These are phyloP conservation scores for Onthophagus taurus DNA, from an alignment of 1,140 invertebrate species.

Conservation along the genomic window DNA sequence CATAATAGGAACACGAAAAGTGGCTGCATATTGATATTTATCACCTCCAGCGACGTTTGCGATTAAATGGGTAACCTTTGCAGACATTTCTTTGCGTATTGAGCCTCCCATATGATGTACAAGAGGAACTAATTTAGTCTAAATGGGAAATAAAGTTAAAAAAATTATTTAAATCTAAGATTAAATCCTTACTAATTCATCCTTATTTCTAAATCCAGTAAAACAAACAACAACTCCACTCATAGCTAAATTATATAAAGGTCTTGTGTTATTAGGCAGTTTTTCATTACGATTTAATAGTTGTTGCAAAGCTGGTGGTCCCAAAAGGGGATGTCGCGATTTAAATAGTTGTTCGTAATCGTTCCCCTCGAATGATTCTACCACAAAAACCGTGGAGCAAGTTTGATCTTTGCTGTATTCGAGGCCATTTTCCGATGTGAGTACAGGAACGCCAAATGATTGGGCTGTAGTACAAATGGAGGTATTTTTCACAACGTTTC, in stretches of 20 bases:
- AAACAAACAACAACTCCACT: slow-evolving; percentile 76
- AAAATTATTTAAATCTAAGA: slow-evolving; percentile 8
- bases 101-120: slow-evolving; percentile 93
- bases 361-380: slow-evolving; percentile 58
- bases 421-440: slow-evolving; percentile 49
- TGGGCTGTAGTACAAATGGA: slow-evolving; percentile 47
- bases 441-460: slow-evolving; percentile 52
- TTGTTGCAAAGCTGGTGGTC: slow-evolving; percentile 66
- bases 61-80: slow-evolving; percentile 86
- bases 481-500: slow-evolving; percentile 43
- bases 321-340: slow-evolving; percentile 57
- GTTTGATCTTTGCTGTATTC: slow-evolving; percentile 47
- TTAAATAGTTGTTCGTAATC: slow-evolving; percentile 55
- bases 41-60: slow-evolving; percentile 76
- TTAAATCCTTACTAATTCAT: slow-evolving; percentile 63
- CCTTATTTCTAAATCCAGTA: slow-evolving; percentile 79
- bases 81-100: slow-evolving; percentile 77
- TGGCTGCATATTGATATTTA: slow-evolving; percentile 81
- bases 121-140: slow-evolving; percentile 73
- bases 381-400: slow-evolving; percentile 59
- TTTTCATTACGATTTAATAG: slow-evolving; percentile 58
- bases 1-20: slow-evolving; percentile 82
- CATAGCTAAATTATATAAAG: slow-evolving; percentile 81
- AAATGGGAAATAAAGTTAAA: slow-evolving; percentile 31
- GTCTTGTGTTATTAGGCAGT: slow-evolving; percentile 60